Evolutionary conservation across 2,797 vertebrate genomes (phyloP).

Genomic region (Tympanoctomys barrerae): DNA sequence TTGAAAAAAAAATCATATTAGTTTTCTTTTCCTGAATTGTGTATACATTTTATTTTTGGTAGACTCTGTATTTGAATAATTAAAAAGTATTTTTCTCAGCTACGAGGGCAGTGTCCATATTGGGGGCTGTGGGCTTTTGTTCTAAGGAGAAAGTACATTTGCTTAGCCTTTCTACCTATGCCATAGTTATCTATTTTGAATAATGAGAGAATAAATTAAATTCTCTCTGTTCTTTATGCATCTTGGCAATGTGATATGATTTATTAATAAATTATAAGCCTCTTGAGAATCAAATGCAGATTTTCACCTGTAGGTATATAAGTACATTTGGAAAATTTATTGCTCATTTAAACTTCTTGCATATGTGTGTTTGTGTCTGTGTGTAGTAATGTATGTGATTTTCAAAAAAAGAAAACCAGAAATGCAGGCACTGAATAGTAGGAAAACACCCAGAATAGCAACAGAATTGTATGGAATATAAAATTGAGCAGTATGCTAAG

Average conservation of each 20-base stretch:
- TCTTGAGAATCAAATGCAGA: not conserved
- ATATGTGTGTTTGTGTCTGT: not conserved
- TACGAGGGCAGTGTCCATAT: not conserved
- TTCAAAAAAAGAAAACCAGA: not conserved
- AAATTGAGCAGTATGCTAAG: not conserved
- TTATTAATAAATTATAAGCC: not conserved
- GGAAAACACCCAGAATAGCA: not conserved
- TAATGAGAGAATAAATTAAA: not conserved
- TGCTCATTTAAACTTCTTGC: not conserved
- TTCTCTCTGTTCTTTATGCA: not conserved
- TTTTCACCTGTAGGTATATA: not conserved
- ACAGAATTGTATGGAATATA: not conserved
- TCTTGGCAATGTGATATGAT: not conserved
- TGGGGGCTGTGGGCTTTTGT: not conserved
- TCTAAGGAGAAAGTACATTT: slow-evolving; percentile 33
- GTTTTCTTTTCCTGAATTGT: not conserved
- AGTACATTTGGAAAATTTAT: not conserved
- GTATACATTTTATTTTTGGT: not conserved
- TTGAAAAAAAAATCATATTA: no score
- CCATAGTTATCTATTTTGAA: not conserved
- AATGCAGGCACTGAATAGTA: not conserved
- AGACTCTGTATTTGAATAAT: slow-evolving; percentile 58
- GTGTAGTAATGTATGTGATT: not conserved
- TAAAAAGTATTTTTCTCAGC: not conserved
- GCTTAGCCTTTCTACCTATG: not conserved